Evolutionary conservation across 2,797 vertebrate species (phyloP), one percentile per base, ranked within the genome.

Genomic region (Danionella dracula): DNA sequence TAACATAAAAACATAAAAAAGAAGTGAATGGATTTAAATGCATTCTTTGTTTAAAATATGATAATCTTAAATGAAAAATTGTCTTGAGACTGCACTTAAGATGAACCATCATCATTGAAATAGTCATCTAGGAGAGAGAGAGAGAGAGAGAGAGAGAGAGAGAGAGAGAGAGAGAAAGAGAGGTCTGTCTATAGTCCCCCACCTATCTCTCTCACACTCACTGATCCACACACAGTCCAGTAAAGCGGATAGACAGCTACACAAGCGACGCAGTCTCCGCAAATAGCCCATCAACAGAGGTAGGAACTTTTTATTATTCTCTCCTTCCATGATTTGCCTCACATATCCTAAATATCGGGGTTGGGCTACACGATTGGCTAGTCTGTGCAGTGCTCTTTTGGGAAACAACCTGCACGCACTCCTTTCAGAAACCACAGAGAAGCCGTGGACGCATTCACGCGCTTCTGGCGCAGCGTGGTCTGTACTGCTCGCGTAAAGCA

Each of bases 241-340:
- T 56, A 64, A 41, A 68, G 64, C 58, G 57, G 42, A 51, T 59
- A 63, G 57, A 35, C 51, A 41, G 70, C 62, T 53, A 56, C 53
- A 29, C 58, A 51, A 66, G 59, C 68, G 57, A 45, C 57, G 58
- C 37, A 38, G 44, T 44, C 44, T 58, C 35, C 50, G 49, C 60
- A 38, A 29, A 40, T 49, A 44, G 55, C 29, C 46, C 37, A 19
- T 15, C 56, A 56, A 42, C 38, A 29, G 56, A 68, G 66, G 66
- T 68, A 68, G 40, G 66, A 42, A 59, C 51, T 46, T 68, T 68
- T 53, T 17, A 3, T n/a, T n/a, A n/a, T 27, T 27, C 23, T 27
- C 3, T 27, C 23, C 6, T 27, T 27, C 23, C 6, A 27, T 27
- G 3, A 27, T 6, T 3, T 6, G 23, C 3, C 3, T 3, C 23